A percentile compares a stretch with the other conserved stretches of the same genome.
Conservation (phyloP, 37 sponge, comb jelly and placozoan species). For the Beroe forskalii region DNA sequence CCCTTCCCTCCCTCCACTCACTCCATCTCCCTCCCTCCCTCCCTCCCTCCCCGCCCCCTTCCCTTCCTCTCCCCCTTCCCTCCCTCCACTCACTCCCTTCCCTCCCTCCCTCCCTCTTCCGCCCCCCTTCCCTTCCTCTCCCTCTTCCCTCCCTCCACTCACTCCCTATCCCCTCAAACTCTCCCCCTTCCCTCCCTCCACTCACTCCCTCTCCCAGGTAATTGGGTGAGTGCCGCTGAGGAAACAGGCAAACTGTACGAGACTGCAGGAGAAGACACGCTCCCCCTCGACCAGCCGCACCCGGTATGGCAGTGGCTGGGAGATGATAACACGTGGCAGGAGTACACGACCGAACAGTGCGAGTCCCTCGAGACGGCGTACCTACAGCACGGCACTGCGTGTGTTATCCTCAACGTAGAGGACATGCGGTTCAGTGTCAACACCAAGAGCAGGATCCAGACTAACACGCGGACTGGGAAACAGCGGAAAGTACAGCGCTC, state of each 20-base stretch:
- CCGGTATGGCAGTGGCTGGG: conserved; percentile 64
- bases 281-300: neutral
- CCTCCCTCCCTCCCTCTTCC: too few species aligned
- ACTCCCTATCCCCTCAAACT: too few species aligned
- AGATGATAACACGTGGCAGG: conserved; percentile 30
- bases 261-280: conserved; percentile 57
- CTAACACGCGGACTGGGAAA: conserved; percentile 52
- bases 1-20: too few species aligned
- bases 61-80: too few species aligned
- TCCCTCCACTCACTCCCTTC: too few species aligned
- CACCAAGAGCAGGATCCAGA: conserved; percentile 51
- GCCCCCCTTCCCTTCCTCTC: too few species aligned
- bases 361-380: conserved; percentile 16
- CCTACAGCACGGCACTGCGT: conserved; percentile 58
- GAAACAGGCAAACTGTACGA: conserved; percentile 26
- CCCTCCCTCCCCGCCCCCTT: too few species aligned
- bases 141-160: too few species aligned
- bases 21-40: too few species aligned
- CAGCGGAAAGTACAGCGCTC: conserved; percentile 56
- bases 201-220: conserved; percentile 12
- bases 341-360: conserved; percentile 5
- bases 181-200: too few species aligned
- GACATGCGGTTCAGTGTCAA: conserved; percentile 34
- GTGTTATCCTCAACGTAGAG: conserved; percentile 37
- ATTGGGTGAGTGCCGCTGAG: conserved; percentile 53